Evolutionary conservation across 2,888 invertebrate species (phyloP).

Genomic region (Sturmia bella): DNA sequence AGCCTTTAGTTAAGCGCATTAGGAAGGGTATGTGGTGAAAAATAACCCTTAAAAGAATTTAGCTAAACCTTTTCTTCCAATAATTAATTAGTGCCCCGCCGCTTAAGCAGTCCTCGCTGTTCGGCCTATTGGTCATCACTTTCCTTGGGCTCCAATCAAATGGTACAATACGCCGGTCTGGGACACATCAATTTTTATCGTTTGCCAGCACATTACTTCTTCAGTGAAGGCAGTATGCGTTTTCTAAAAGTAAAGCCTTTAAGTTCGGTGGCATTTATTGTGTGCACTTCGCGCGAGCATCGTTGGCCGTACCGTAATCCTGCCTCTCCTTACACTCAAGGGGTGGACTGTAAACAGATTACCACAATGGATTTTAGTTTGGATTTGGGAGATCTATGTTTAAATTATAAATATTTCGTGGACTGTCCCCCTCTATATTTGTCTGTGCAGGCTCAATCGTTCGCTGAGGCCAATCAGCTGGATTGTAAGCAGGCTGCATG

Average conservation of each 20-base stretch:
- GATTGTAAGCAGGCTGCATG: conserved; percentile 85
- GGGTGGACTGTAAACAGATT: conserved; percentile 84
- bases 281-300: conserved; percentile 86
- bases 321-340: conserved; percentile 74
- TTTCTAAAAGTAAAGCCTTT: conserved; percentile 83
- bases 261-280: conserved; percentile 83
- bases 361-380: conserved; percentile 83
- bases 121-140: conserved; percentile 82
- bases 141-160: conserved; percentile 81
- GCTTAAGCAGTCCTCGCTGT: conserved; percentile 85
- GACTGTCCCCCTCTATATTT: conserved; percentile 87
- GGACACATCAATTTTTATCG: conserved; percentile 86
- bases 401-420: conserved; percentile 83
- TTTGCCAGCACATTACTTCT: conserved; percentile 88
- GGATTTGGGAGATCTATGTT: conserved; percentile 84
- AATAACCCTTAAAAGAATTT: background rate
- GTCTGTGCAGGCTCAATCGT: conserved; percentile 83
- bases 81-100: conserved; percentile 83
- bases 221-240: conserved; percentile 82
- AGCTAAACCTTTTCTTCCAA: background rate
- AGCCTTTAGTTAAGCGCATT: conserved; percentile 84
- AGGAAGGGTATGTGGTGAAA: conserved; percentile 83
- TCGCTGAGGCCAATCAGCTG: conserved; percentile 71
- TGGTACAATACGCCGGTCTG: conserved; percentile 85
- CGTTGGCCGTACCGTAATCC: conserved; percentile 82